Conservation (phyloP, 2,113 vertebrate genomes). For the Castor canadensis region DNA sequence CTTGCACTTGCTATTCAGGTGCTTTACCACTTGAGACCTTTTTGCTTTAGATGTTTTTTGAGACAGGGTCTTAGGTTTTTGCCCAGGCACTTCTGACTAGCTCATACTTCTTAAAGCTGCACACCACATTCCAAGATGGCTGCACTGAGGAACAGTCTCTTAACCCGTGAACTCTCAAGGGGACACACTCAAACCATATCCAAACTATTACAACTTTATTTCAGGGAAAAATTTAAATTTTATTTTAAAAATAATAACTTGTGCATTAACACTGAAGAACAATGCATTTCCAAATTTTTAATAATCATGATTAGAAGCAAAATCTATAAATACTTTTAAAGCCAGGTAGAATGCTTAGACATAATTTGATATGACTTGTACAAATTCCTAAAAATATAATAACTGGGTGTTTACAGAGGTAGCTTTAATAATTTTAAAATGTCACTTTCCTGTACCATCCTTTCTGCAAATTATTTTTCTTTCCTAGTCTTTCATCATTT, state of each 20-base stretch:
- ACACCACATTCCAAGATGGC: background rate
- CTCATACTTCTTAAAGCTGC: background rate
- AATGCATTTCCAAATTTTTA: background rate
- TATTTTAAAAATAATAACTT: background rate
- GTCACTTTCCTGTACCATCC: background rate
- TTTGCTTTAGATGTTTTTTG: no score
- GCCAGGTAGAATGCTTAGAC: background rate
- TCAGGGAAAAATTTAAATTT: background rate
- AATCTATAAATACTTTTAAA: background rate
- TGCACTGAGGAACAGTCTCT: background rate
- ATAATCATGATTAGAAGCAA: background rate
- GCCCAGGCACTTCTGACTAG: no score
- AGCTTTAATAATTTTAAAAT: slow-evolving; percentile 7
- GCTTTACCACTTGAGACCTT: no score
- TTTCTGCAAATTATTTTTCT: slow-evolving; percentile 36
- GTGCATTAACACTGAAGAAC: background rate
- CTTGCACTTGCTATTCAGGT: no score
- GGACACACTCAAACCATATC: background rate
- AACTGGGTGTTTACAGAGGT: background rate
- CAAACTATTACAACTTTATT: background rate
- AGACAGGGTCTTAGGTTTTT: no score
- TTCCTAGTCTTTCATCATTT: slow-evolving; percentile 48
- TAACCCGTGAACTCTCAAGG: background rate
- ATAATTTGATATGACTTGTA: background rate
- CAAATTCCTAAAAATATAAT: slow-evolving; percentile 30